These are phyloP conservation scores for Patiria pectinifera DNA, from an alignment of 53 echinoderm and acorn worm genomes.

Conservation along the genomic window DNA sequence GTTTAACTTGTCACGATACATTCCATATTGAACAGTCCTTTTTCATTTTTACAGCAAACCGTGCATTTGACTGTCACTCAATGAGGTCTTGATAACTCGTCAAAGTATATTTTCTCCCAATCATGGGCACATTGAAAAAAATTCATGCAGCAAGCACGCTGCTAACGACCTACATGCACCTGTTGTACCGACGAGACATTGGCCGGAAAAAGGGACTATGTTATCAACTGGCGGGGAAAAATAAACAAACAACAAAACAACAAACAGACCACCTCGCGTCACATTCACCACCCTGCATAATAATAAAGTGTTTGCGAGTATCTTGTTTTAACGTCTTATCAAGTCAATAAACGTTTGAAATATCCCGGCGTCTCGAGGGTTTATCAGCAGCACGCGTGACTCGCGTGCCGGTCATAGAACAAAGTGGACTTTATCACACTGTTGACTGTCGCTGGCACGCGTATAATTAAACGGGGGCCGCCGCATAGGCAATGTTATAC, in stretches of 20 bases:
- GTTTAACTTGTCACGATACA: too few species aligned
- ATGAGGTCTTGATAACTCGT: background rate
- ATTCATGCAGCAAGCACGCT: background rate
- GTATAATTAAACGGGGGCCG: background rate
- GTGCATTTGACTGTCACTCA: too few species aligned
- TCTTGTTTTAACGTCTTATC: conserved; percentile 9
- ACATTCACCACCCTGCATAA: background rate
- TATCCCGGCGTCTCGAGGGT: background rate
- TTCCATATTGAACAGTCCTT: too few species aligned
- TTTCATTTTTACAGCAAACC: too few species aligned
- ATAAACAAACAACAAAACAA: conserved; percentile 18
- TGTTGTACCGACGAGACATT: background rate
- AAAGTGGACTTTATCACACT: conserved; percentile 17
- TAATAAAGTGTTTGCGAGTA: conserved; percentile 11
- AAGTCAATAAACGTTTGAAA: background rate
- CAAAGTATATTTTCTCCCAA: background rate
- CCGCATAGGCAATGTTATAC: background rate
- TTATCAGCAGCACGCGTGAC: background rate
- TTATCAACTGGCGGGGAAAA: background rate
- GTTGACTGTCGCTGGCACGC: conserved; percentile 15
- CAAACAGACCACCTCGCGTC: background rate
- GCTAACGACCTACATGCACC: conserved; percentile 2
- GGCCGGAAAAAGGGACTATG: background rate
- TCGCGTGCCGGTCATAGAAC: conserved; percentile 32
- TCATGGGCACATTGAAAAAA: background rate